Evolutionary conservation across 2,888 invertebrate genomes (phyloP), one percentile per base, ranked within the genome.

Genomic region (Cylloceria caligata): DNA sequence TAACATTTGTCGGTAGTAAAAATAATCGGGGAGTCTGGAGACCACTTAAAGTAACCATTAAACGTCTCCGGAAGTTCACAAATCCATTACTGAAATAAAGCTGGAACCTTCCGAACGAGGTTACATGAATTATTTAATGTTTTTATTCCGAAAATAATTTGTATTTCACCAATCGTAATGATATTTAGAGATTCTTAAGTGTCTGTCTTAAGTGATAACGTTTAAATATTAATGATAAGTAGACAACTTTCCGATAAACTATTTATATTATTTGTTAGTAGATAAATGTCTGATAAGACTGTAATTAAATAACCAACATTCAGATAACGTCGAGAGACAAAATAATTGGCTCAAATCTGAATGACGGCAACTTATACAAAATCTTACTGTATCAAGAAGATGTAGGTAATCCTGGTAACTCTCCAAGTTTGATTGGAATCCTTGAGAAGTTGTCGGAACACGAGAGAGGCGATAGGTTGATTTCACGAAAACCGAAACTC

Each of bases 401-500:
- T 57, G 24, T 39, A 27, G 68, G 19, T 27, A 52, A n/a, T 55
- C 16, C n/a, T 7, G 72, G 19, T 55, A 74, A 69, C 45, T 74
- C 74, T 36, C 9, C 47, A 80, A 80, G 80, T 80, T 80, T 69
- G 80, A 80, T 80, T 74, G 80, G 69, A 80, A 74, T 45, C 24
- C 55, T 69, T 39, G 74, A 21, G 55, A 45, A 6, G 68, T 69
- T 69, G 74, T 62, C 64, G 45, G 62, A 49, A 69, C 57, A 73
- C 73, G 55, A 69, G 52, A 69, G 74, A 6, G 27, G 39, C 74
- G 80, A 74, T 55, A 69, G 74, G 52, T 74, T 64, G 80, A 80
- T 73, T 73, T 62, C 60, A 60, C 21, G 16, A 73, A 73, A 68
- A 60, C 67, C 60, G 73, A 67, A 75, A 75, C 65, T 75, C 67